Conservation (phyloP, 2,797 vertebrate species). For the Thunnus albacares region DNA sequence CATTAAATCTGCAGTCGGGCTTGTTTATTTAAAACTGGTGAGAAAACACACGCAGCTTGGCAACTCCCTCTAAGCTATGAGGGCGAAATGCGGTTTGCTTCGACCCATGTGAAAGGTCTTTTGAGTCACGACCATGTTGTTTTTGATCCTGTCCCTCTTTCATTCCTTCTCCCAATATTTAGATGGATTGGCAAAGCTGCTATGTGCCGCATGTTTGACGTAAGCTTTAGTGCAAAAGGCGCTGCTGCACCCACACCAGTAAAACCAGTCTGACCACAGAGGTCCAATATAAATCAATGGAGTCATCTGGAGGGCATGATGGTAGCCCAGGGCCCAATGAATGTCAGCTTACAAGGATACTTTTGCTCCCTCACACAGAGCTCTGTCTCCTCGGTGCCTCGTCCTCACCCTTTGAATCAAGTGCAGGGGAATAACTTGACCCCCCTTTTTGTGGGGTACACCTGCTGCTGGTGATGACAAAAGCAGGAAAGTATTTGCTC, state of each 20-base stretch:
- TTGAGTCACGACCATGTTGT: conserved; percentile 33
- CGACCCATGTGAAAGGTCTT: conserved; percentile 36
- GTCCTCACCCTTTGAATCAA: conserved; percentile 40
- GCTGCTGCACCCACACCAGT: conserved; percentile 45
- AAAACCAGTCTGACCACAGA: conserved; percentile 46
- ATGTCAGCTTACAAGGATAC: conserved; percentile 59
- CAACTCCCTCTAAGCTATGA: conserved; percentile 32
- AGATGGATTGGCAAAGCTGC: conserved; percentile 44
- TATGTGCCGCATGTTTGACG: conserved; percentile 43
- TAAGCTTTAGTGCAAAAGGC: conserved; percentile 34
- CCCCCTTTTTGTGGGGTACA: conserved; percentile 40
- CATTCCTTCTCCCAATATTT: conserved; percentile 59
- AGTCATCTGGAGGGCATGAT: conserved; percentile 53
- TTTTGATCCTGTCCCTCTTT: conserved; percentile 56
- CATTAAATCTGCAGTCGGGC: conserved; percentile 52
- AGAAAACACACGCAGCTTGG: conserved; percentile 51
- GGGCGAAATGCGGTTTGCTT: conserved; percentile 15
- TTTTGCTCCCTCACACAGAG: conserved; percentile 36
- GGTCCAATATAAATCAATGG: conserved; percentile 43
- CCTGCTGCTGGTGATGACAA: conserved; percentile 63
- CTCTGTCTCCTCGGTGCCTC: conserved; percentile 16
- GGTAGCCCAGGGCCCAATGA: conserved; percentile 18
- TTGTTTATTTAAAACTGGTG: conserved; percentile 65
- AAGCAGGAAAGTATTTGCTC: conserved; percentile 57
- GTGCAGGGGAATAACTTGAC: conserved; percentile 22